Base-by-base conservation (phyloP, 1,140 invertebrate genomes). In the Drosophila albomicans region DNA sequence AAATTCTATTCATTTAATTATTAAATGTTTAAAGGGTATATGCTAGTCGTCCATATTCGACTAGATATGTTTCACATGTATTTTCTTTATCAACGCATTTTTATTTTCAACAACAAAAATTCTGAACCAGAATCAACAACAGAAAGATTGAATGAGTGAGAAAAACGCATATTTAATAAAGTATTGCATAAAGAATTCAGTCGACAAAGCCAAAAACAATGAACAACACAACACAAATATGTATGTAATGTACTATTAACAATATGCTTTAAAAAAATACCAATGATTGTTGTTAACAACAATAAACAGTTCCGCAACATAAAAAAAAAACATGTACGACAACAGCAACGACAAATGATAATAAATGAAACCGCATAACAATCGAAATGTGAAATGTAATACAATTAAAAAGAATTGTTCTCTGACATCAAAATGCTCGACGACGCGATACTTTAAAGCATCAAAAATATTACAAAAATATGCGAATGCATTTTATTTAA, bases 271-370 rank as follows among this genome's bases (percentile, higher is more conserved):
- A 49, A 20, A 48, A 45, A 43, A 51, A 65, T 49, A 5, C 13
- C 30, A 57, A 48, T 81, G 62, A 78, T 78, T 80, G 73, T 81
- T 82, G 73, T 69, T 69, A 80, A 77, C 59, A 84, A 84, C 67
- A 72, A 82, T 80, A 80, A 82, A 73, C 67, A 80, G 54, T 65
- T 64, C 54, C 25, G 11, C 3, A 43, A 58, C 20, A 25, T 25
- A 67, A 49, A 59, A 45, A 38, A n/a, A 49, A 51, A 46, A 43
- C 3, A 8, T 46, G 20, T 25, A 25, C 20, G 20, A 32, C 30
- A 32, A 32, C 30, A 51, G 41, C 8, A 38, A 46, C 58, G 38
- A 51, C 62, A 32, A 76, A 67, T 58, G 32, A 57, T 13, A 64
- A 28, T 52, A 41, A 43, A 64, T 64, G 54, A 54, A 54, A 30